A percentile compares a stretch with the other conserved stretches of the same genome.
Conservation (phyloP, 2,113 vertebrate genomes). For the Athene noctua region DNA sequence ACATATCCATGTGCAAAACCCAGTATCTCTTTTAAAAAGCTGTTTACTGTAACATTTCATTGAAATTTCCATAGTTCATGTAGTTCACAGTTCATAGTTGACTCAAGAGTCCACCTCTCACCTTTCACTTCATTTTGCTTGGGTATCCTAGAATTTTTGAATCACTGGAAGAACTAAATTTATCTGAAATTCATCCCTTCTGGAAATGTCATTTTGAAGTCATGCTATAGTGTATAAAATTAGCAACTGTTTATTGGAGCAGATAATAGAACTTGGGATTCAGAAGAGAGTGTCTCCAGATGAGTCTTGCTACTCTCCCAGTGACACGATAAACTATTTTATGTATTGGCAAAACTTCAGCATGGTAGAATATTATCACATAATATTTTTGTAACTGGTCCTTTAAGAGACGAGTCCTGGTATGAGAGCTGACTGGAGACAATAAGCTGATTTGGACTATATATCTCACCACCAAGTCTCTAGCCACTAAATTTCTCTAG, state of each 20-base stretch:
- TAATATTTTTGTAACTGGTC: neutral
- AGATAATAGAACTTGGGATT: neutral
- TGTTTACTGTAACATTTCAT: neutral
- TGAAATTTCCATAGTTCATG: neutral
- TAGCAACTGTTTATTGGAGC: neutral
- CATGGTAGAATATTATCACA: neutral
- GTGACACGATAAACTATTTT: neutral
- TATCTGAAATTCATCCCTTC: neutral
- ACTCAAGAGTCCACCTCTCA: neutral
- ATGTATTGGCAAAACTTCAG: neutral
- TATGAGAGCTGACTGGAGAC: neutral
- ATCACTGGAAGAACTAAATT: neutral
- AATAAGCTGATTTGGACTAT: neutral
- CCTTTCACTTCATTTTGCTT: neutral
- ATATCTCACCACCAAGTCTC: fast-evolving
- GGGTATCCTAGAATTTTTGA: neutral
- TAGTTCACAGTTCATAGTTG: neutral
- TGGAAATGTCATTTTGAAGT: neutral
- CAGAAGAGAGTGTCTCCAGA: neutral
- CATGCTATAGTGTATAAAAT: neutral
- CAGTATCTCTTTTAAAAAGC: neutral
- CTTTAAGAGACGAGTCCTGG: neutral
- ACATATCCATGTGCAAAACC: neutral
- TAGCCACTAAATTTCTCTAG: neutral
- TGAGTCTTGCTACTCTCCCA: neutral